phyloP scores from a whole-genome alignment of 2,113 vertebrate genomes.

The Podarcis muralis region DNA sequence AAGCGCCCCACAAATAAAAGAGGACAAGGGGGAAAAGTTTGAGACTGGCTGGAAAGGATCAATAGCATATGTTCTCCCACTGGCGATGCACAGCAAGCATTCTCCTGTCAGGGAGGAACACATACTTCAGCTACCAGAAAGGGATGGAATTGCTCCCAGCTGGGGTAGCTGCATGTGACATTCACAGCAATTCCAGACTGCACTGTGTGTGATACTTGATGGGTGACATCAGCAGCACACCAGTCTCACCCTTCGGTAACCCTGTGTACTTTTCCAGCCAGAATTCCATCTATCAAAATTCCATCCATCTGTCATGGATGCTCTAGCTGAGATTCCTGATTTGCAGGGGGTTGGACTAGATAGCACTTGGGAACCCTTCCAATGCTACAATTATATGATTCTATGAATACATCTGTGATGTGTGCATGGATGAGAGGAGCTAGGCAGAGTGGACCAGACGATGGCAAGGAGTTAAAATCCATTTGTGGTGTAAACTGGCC shows the following conservation, averaged over 20 bases:
- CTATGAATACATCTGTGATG: background rate
- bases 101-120: slow-evolving; percentile 37
- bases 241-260: slow-evolving; percentile 30
- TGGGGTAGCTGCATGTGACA: slow-evolving; percentile 51
- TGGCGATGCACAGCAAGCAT: slow-evolving; percentile 27
- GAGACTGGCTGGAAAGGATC: slow-evolving; percentile 17
- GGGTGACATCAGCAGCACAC: slow-evolving; percentile 50
- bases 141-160: slow-evolving; percentile 43
- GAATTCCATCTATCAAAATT: slow-evolving; percentile 27
- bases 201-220: slow-evolving; percentile 45
- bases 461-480: background rate
- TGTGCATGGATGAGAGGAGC: background rate
- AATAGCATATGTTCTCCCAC: background rate
- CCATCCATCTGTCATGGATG: too few species aligned
- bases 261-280: background rate
- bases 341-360: too few species aligned
- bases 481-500: background rate
- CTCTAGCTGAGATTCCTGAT: too few species aligned
- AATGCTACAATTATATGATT: too few species aligned
- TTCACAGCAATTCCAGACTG: slow-evolving; percentile 54
- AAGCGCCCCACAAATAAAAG: background rate
- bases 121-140: slow-evolving; percentile 46
- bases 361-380: too few species aligned
- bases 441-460: fast-evolving
- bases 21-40: background rate